phyloP scores from a whole-genome alignment of 2,113 vertebrate genomes.

The Archocentrus centrarchus region DNA sequence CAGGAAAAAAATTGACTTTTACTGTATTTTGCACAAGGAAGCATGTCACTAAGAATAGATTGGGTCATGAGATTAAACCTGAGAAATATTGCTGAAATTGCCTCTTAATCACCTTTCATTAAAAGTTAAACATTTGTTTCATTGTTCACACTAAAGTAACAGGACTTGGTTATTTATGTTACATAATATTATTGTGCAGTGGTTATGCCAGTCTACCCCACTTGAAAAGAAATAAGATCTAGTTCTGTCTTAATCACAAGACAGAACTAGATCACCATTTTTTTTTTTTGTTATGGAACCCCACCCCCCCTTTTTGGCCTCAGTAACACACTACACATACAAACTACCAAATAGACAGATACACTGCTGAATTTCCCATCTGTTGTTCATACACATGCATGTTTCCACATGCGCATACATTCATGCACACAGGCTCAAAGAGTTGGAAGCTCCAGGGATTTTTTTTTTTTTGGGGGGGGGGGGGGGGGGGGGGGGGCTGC shows the following conservation, averaged over 20 bases:
- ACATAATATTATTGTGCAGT: not conserved
- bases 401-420: conserved; percentile 19
- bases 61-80: not conserved
- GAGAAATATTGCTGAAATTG: not conserved
- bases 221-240: not conserved
- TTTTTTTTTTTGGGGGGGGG: too few species aligned
- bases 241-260: not conserved
- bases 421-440: conserved; percentile 30
- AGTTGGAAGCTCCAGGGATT: conserved; percentile 32
- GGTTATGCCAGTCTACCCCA: not conserved
- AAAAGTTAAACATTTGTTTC: not conserved
- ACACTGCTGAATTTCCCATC: conserved; percentile 39
- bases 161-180: not conserved
- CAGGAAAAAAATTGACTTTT: not conserved
- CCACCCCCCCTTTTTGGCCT: not conserved
- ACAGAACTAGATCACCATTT: too few species aligned
- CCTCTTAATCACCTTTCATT: not conserved
- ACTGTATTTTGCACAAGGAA: conserved; percentile 4
- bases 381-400: conserved; percentile 21
- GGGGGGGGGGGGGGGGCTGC: conserved; percentile 16
- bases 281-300: not conserved
- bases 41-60: not conserved
- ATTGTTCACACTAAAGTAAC: not conserved
- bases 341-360: conserved; percentile 10
- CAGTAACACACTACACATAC: not conserved